A percentile compares a stretch with the other conserved stretches of the same genome.
Conservation (phyloP, 2,888 invertebrate genomes). For the Tetheella fluctuosa region DNA sequence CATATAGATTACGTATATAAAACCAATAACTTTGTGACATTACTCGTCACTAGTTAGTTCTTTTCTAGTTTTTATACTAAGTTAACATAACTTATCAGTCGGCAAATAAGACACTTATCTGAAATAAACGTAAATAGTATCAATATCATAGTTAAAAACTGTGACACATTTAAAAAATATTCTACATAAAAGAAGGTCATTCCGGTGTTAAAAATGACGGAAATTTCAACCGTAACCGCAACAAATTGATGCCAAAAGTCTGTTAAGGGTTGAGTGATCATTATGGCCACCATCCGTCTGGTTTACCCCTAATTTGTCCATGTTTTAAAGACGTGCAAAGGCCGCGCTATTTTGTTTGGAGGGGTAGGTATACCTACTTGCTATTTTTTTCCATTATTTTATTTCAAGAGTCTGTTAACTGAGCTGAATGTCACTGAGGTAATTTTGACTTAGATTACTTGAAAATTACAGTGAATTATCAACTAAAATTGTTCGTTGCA, state of each 20-base stretch:
- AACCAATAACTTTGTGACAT: no score
- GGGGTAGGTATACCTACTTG: not conserved
- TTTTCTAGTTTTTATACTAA: no score
- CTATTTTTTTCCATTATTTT: not conserved
- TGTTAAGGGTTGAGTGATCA: slow-evolving; percentile 9
- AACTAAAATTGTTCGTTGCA: no score
- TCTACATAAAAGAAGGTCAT: not conserved
- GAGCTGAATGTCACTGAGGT: not conserved
- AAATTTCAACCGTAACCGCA: not conserved
- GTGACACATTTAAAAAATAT: not conserved
- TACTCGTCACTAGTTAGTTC: no score
- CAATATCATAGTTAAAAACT: no score
- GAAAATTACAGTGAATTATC: not conserved
- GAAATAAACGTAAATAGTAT: no score
- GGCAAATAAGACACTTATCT: no score
- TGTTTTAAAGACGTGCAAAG: slow-evolving; percentile 2
- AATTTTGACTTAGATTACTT: not conserved
- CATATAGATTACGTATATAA: no score
- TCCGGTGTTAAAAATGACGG: not conserved
- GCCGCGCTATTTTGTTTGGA: not conserved
- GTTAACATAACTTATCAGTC: no score
- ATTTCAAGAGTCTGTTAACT: not conserved
- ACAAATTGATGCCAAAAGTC: slow-evolving; percentile 8
- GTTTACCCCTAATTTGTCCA: slow-evolving; percentile 6
- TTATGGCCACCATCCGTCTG: slow-evolving; percentile 7